These are phyloP conservation scores for Lycophotia porphyrea DNA, from an alignment of 2,888 invertebrate species.

Conservation along the genomic window DNA sequence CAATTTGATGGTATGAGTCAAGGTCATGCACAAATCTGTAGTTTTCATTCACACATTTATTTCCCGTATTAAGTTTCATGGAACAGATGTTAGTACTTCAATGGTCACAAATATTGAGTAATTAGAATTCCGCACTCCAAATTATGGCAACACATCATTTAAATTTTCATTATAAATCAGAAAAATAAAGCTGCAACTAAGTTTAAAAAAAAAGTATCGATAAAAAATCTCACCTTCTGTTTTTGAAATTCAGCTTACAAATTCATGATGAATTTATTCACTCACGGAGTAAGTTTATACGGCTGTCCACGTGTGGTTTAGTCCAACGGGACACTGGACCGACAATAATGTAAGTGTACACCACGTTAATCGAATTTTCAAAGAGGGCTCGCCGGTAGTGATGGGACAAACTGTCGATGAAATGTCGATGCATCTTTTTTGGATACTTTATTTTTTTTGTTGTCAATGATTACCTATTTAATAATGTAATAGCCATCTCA, in stretches of 20 bases:
- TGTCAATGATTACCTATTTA: not conserved
- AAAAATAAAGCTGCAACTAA: not conserved
- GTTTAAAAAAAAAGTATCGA: conserved; percentile 17
- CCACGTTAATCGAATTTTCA: conserved; percentile 88
- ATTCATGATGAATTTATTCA: conserved; percentile 57
- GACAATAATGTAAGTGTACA: conserved; percentile 83
- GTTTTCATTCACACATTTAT: not conserved
- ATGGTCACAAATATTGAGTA: not conserved
- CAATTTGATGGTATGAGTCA: conserved; percentile 1
- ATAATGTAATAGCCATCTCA: too few relatives aligned
- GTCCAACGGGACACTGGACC: conserved; percentile 83
- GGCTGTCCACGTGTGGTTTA: conserved; percentile 66
- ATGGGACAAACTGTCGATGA: conserved; percentile 60
- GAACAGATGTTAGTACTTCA: not conserved
- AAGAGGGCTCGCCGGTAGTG: conserved; percentile 79
- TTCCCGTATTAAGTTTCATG: rapidly evolving
- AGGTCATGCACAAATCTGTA: conserved; percentile 10
- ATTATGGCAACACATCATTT: not conserved
- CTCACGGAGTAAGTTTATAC: conserved; percentile 48
- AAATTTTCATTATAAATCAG: not conserved
- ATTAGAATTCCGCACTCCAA: not conserved
- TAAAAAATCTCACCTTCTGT: conserved; percentile 62
- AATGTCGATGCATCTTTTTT: not conserved
- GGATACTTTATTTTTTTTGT: not conserved
- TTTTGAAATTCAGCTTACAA: conserved; percentile 34